Evolutionary conservation across 35 echinoderm and acorn worm species (phyloP), one percentile per base, ranked within the genome.

Genomic region (Eucidaris tribuloides): DNA sequence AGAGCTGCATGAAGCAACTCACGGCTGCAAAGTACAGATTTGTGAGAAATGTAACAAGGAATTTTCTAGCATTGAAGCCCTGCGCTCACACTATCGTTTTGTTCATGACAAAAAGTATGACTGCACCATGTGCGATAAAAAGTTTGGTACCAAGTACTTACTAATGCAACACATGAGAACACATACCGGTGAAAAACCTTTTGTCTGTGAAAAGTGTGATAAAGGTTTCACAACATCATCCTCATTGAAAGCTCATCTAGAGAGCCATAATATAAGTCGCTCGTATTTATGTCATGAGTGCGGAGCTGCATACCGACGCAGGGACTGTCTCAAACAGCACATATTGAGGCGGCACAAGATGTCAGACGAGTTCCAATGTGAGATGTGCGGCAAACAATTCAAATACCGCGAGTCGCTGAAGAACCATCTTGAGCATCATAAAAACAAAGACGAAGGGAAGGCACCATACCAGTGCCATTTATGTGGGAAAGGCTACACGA

Each of bases 91-190:
- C 68, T n/a, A 42, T 11, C 68, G 68, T 36, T 74, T 74, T 74
- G 68, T 74, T 19, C 68, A 74, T 74, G 68, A 74, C 37, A 74
- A 74, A 40, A 74, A 74, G 25, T 74, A 41, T 74, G 68, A 74
- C 68, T 74, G 68, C 34, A 74, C 35, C 41, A 40, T 42, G 1
- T 74, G 68, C 23, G 68, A 74, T 22, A 74, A 74, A 36, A 74
- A 74, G 68, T 74, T 74, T 44, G 68, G 68, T 36, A 74, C 68
- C 34, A 74, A 74, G 37, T 74, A 74, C n/a, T 40, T 74, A 17
- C 24, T 74, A 19, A 74, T 74, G 68, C 68, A 74, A 40, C 68
- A 74, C 68, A 25, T 38, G 34, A 33, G 68, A 13, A 42, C 68
- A 38, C 68, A 74, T 40, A 74, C 68, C 13, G 68, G 68, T 20